A percentile compares a stretch with the other conserved stretches of the same genome.
phyloP scores from a whole-genome alignment of 2,113 vertebrate genomes.

The Platycercus adscitus region DNA sequence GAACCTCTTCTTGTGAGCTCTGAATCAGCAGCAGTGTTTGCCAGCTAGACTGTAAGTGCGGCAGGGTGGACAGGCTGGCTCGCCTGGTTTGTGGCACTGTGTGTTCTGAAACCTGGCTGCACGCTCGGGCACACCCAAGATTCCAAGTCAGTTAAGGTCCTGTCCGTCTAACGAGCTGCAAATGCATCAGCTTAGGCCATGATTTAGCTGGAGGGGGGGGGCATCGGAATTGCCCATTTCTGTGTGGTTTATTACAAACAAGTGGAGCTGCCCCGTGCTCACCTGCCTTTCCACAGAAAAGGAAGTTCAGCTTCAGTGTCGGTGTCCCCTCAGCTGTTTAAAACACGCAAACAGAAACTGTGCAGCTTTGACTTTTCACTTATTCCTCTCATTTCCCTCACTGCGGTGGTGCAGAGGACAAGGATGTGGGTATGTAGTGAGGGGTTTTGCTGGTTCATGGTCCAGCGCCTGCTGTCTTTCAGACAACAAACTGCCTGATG shows the following conservation, averaged over 20 bases:
- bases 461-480: neutral
- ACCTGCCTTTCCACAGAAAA: neutral
- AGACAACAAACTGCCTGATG: neutral
- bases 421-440: neutral
- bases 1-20: neutral
- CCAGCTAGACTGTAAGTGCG: neutral
- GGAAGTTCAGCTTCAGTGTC: neutral
- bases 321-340: neutral
- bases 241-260: neutral
- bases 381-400: neutral
- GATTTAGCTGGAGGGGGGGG: neutral
- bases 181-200: neutral
- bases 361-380: neutral
- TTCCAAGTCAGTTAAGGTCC: neutral
- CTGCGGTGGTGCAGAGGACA: neutral
- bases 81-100: neutral
- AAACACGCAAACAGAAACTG: neutral
- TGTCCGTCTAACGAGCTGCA: neutral
- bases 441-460: neutral
- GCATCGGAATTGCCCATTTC: neutral
- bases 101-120: neutral
- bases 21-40: conserved; percentile 13
- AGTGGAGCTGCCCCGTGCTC: neutral
- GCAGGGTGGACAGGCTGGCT: neutral
- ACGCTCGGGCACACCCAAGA: neutral